Evolutionary conservation across 2,113 vertebrate genomes (phyloP), one percentile per base, ranked within the genome.

Genomic region (Piaya cayana): DNA sequence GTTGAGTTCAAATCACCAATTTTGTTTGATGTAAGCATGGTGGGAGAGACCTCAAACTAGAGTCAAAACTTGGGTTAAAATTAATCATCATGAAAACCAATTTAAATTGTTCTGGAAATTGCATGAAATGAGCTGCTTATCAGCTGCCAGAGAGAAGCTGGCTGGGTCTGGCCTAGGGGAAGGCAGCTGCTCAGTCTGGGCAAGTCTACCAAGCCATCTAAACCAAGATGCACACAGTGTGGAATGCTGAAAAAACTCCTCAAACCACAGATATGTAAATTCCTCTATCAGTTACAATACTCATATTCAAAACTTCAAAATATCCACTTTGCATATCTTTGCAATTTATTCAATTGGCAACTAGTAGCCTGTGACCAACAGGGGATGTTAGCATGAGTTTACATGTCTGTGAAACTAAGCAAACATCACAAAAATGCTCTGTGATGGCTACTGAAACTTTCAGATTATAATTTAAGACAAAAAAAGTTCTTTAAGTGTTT

Each of bases 101-200:
- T 36, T n/a, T 50, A 67, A 87, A 75, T 56, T 47, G 32, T 25
- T n/a, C 81, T 60, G 18, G 34, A 87, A 91, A 69, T 20, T 36
- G 36, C n/a, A 75, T 14, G 1, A 60, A 93, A 55, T 20, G 8
- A 77, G 60, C 8, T 27, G 27, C 36, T 84, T 84, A 85, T 82
- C n/a, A 72, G 58, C 52, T 68, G 37, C 63, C 72, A 69, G 32
- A 17, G 29, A 76, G 63, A 71, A 72, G 49, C 25, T 72, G 86
- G 34, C 42, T 53, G 15, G 68, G 32, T 37, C 32, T 64, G 30
- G 39, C 71, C 60, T 50, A 71, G 49, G n/a, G n/a, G 68, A 27
- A 93, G 84, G 49, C 60, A 95, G 77, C 64, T 94, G 92, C 93
- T 91, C 58, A 13, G 36, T 52, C 92, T 82, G 56, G 60, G 64